Evolutionary conservation across 2,113 vertebrate genomes (phyloP), one percentile per base, ranked within the genome.

Genomic region (Hypanus sabinus): DNA sequence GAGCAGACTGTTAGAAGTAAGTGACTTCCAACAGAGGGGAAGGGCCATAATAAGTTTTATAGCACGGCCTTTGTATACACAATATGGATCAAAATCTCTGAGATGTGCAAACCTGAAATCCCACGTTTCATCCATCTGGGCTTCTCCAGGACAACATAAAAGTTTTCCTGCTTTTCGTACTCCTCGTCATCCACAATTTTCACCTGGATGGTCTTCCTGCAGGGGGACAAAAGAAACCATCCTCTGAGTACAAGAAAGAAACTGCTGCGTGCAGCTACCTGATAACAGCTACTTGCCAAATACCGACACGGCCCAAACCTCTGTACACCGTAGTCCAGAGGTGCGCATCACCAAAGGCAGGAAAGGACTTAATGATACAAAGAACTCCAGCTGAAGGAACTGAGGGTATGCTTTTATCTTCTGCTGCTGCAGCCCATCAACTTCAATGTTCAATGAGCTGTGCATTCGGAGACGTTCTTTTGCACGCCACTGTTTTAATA

Each of bases 121-220:
- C 98, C 98, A 94, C 98, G 97, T 95, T 98, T 98, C 3, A 99
- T 96, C 98, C 98, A 99, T 94, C 97, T 97, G 0, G 98, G 98
- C 94, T 98, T 98, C 95, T 98, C 98, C 95, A 99, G 95, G 90
- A 98, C 97, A 0, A 99, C 97, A 96, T 96, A 99, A 96, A 99
- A 98, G 94, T 98, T 98, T 94, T 99, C 98, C 90, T 97, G 97
- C 94, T 98, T 99, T 94, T 99, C 98, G 16, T 99, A 99, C 94
- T 98, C 98, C 93, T 98, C 98, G 0, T 98, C 98, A 0, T 99
- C 98, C 33, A 98, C 98, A 94, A 99, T 98, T 95, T 97, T 97
- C 95, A 99, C 97, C 95, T 97, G 97, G 30, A 99, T 96, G 0
- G 96, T 97, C 95, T 98, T 97, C 95, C 97, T 97, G 95, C n/a